Evolutionary conservation across 2,888 invertebrate genomes (phyloP).

Genomic region (Calephelis perditalis): DNA sequence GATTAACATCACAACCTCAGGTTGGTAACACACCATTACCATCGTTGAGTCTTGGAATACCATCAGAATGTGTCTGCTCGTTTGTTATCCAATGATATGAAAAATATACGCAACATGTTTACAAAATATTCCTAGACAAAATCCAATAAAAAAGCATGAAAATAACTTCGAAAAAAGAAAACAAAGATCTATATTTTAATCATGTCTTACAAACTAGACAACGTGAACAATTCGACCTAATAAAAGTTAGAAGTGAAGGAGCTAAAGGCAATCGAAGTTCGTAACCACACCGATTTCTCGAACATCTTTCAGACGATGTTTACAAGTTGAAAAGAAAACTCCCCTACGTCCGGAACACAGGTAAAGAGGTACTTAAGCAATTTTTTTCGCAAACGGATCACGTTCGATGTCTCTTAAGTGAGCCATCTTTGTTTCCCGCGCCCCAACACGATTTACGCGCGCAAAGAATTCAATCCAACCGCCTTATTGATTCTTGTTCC

Average conservation of each 20-base stretch:
- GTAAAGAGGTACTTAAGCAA: slow-evolving; percentile 39
- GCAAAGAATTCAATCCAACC: slow-evolving; percentile 48
- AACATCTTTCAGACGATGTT: slow-evolving; percentile 63
- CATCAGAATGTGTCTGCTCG: no score
- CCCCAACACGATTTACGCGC: slow-evolving; percentile 56
- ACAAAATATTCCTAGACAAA: no score
- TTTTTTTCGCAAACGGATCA: slow-evolving; percentile 75
- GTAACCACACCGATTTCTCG: slow-evolving; percentile 52
- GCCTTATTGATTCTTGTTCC: slow-evolving; percentile 57
- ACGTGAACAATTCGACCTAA: slow-evolving; percentile 30
- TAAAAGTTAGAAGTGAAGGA: slow-evolving; percentile 33
- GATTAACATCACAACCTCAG: no score
- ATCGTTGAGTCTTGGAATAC: no score
- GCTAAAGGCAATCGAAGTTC: slow-evolving; percentile 47
- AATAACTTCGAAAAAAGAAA: no score
- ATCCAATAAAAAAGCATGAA: no score
- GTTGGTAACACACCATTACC: no score
- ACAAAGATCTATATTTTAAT: background rate
- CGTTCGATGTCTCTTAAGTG: slow-evolving; percentile 71
- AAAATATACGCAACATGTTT: no score
- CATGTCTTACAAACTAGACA: slow-evolving; percentile 11
- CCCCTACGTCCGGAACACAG: slow-evolving; percentile 42
- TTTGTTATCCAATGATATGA: no score
- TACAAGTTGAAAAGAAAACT: slow-evolving; percentile 60
- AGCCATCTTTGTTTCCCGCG: slow-evolving; percentile 62